Evolutionary conservation across 1,140 invertebrate species (phyloP).

Genomic region (Drosophila pandora): DNA sequence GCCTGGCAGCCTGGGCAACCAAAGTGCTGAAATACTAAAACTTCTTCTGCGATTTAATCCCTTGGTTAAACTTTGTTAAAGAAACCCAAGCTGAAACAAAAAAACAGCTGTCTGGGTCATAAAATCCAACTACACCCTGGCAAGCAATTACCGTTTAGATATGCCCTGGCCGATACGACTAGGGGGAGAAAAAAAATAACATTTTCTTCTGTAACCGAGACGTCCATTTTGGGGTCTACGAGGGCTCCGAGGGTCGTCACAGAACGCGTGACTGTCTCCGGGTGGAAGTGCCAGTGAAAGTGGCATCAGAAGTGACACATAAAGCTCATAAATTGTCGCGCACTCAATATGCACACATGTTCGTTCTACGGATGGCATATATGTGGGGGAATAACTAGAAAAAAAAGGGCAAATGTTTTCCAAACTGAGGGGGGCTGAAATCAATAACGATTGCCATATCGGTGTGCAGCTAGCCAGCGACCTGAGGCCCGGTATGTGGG

Average conservation of each 20-base stretch:
- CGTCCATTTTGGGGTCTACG: slow-evolving; percentile 50
- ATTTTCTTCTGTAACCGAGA: slow-evolving; percentile 61
- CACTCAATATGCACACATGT: slow-evolving; percentile 63
- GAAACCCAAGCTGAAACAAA: neutral
- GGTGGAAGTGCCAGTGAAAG: slow-evolving; percentile 63
- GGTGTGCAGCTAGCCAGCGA: slow-evolving; percentile 6
- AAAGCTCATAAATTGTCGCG: slow-evolving; percentile 79
- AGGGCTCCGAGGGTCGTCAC: slow-evolving; percentile 33
- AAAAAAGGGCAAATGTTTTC: neutral
- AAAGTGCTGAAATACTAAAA: slow-evolving; percentile 12
- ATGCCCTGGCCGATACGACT: slow-evolving; percentile 32
- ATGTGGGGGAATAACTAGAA: slow-evolving; percentile 1
- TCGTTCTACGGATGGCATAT: neutral
- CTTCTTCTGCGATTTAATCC: slow-evolving; percentile 58
- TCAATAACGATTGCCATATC: slow-evolving; percentile 72
- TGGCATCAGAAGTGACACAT: slow-evolving; percentile 80
- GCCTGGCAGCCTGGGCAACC: neutral
- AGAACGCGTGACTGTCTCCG: slow-evolving; percentile 51
- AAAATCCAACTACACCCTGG: slow-evolving; percentile 74
- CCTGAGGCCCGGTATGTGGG: slow-evolving; percentile 18
- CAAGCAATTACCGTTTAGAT: slow-evolving; percentile 80
- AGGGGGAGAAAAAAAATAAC: slow-evolving; percentile 20
- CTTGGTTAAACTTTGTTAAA: slow-evolving; percentile 3
- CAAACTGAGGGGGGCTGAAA: slow-evolving; percentile 42
- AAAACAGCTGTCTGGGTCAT: slow-evolving; percentile 76